Conservation (phyloP, 2,888 invertebrate genomes). For the Folsomia candida region DNA sequence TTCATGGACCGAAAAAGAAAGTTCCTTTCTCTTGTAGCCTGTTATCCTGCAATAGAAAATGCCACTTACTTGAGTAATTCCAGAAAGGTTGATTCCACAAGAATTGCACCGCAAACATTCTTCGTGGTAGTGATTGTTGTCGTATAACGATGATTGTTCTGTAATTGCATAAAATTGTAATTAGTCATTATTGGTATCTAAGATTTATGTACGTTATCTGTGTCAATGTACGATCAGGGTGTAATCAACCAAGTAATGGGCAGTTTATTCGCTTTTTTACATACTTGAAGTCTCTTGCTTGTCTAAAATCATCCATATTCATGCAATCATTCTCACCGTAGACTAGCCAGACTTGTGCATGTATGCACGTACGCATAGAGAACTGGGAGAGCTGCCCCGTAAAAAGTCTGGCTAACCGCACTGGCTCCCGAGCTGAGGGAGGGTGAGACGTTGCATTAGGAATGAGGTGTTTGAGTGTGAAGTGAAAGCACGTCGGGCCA, state of each 20-base stretch:
- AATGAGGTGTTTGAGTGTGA: background rate
- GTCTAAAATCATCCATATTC: too few species aligned
- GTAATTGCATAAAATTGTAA: constrained; percentile 56
- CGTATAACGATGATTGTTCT: constrained; percentile 88
- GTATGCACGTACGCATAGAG: too few species aligned
- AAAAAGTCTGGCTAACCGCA: too few species aligned
- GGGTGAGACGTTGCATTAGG: background rate
- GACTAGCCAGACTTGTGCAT: too few species aligned
- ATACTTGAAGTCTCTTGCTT: too few species aligned
- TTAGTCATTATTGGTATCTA: too few species aligned
- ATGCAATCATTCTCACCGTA: too few species aligned
- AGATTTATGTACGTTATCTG: background rate
- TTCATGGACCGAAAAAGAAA: background rate
- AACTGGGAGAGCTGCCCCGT: too few species aligned
- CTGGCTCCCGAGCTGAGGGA: too few species aligned
- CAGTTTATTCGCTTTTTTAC: too few species aligned
- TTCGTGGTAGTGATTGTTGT: constrained; percentile 95
- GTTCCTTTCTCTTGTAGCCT: background rate
- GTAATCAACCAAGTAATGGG: background rate
- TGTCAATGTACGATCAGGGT: background rate
- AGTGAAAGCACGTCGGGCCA: background rate
- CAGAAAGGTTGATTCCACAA: constrained; percentile 88
- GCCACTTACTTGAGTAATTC: constrained; percentile 66
- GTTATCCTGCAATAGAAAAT: too few species aligned
- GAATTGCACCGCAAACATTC: constrained; percentile 96